These are phyloP conservation scores for Hydrolagus colliei DNA, from an alignment of 2,797 vertebrate species.

Conservation along the genomic window DNA sequence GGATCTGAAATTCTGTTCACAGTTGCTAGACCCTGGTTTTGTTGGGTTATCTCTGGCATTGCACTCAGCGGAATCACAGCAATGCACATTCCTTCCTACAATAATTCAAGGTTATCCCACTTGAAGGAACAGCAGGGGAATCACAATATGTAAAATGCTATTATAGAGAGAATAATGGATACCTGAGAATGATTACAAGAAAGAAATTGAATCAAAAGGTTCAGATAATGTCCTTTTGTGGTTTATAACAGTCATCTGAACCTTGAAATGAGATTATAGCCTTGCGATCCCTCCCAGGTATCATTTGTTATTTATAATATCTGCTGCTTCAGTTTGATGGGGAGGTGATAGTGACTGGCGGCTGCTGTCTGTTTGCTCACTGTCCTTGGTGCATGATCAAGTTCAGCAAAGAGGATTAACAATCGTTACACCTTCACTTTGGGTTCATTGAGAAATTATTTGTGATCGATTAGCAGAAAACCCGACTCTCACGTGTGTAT, in stretches of 20 bases:
- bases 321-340: background rate
- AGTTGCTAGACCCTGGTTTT: background rate
- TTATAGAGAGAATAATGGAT: background rate
- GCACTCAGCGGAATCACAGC: background rate
- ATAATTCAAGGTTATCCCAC: background rate
- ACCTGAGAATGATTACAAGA: background rate
- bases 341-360: background rate
- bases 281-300: background rate
- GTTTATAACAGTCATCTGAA: background rate
- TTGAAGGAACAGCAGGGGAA: background rate
- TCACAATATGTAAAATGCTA: background rate
- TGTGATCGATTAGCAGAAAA: background rate
- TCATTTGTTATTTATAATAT: background rate
- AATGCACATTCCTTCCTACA: background rate
- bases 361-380: too few species aligned
- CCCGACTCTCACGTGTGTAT: background rate
- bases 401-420: background rate
- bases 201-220: background rate
- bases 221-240: background rate
- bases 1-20: background rate
- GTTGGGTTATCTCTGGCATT: background rate
- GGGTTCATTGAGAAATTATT: background rate
- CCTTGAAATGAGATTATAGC: background rate
- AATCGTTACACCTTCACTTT: background rate
- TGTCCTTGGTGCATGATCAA: background rate